These are phyloP conservation scores for Corythucha ciliata DNA, from an alignment of 2,888 invertebrate species.

Conservation along the genomic window DNA sequence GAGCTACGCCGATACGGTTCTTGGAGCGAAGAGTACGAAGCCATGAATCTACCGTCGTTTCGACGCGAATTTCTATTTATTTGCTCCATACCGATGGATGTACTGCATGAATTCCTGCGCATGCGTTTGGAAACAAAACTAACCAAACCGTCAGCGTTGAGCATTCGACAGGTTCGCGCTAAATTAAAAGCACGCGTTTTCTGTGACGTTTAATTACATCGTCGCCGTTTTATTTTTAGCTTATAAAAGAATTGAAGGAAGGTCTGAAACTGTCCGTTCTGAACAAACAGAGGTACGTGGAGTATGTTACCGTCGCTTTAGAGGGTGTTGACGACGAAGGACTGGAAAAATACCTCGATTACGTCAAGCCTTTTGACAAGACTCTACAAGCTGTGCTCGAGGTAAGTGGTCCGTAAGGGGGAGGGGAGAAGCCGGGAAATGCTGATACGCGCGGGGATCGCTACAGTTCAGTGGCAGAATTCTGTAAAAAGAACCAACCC, in stretches of 20 bases:
- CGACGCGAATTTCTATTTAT: slow-evolving; percentile 75
- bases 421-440: too few relatives aligned
- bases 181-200: too few relatives aligned
- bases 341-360: slow-evolving; percentile 46
- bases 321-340: slow-evolving; percentile 44
- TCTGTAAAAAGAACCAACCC: too few relatives aligned
- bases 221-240: slow-evolving; percentile 41
- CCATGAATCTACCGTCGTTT: slow-evolving; percentile 77
- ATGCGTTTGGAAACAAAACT: slow-evolving; percentile 77
- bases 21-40: slow-evolving; percentile 64
- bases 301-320: slow-evolving; percentile 53
- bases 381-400: slow-evolving; percentile 66
- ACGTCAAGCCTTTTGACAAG: slow-evolving; percentile 62
- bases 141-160: slow-evolving; percentile 72
- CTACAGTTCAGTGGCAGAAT: too few relatives aligned
- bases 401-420: slow-evolving; percentile 41
- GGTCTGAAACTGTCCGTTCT: slow-evolving; percentile 74
- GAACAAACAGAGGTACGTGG: slow-evolving; percentile 66
- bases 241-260: slow-evolving; percentile 84
- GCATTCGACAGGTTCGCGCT: slow-evolving; percentile 61
- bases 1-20: slow-evolving; percentile 58
- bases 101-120: slow-evolving; percentile 83
- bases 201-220: background rate
- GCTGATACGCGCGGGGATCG: too few relatives aligned
- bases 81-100: slow-evolving; percentile 74